Evolutionary conservation across 2,888 invertebrate species (phyloP).

Genomic region (Tubiluchus corallicola): DNA sequence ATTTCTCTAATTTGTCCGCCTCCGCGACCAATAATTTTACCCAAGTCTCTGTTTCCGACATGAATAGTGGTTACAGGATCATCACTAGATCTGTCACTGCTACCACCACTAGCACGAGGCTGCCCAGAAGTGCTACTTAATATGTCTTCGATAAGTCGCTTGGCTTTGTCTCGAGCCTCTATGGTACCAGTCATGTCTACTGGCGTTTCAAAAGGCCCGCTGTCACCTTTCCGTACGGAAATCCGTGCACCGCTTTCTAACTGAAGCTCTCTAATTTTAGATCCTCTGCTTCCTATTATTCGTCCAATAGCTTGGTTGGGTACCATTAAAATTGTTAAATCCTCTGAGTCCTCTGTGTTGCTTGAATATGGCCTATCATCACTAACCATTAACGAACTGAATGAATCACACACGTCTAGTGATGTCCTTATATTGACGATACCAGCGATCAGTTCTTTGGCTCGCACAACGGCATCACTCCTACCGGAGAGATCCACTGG

Average conservation of each 20-base stretch:
- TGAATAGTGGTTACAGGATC: neutral
- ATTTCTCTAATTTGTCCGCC: conserved; percentile 24
- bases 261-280: neutral
- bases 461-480: neutral
- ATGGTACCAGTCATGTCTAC: neutral
- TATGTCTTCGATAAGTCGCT: neutral
- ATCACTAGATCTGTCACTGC: neutral
- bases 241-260: neutral
- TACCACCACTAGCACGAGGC: neutral
- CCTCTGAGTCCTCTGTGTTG: too few species aligned
- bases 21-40: conserved; percentile 25
- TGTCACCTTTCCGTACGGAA: neutral
- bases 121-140: neutral
- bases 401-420: too few species aligned
- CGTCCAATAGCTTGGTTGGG: neutral
- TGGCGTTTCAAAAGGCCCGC: neutral
- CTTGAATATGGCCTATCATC: too few species aligned
- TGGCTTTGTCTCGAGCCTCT: neutral
- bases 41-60: conserved; percentile 20
- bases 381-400: too few species aligned
- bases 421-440: too few species aligned
- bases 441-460: neutral
- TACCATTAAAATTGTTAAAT: too few species aligned
- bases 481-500: neutral
- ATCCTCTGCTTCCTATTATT: neutral